phyloP scores from a whole-genome alignment of 35 echinoderm and acorn worm species.

The Amphiura filiformis region DNA sequence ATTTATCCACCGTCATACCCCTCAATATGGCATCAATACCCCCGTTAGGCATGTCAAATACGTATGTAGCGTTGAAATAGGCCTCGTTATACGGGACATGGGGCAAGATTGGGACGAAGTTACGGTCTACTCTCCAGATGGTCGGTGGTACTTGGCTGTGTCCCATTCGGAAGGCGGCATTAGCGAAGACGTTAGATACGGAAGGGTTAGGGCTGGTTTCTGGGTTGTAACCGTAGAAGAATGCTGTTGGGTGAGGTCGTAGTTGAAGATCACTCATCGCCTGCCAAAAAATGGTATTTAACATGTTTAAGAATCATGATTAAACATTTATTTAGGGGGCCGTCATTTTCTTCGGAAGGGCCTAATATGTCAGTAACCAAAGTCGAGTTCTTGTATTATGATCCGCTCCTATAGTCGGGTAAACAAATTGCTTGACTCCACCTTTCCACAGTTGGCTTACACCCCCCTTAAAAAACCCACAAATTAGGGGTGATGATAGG shows the following conservation, averaged over 20 bases:
- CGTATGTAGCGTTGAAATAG: conserved; percentile 86
- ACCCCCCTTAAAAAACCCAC: no score
- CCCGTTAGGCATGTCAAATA: conserved; percentile 54
- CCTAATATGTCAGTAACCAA: no score
- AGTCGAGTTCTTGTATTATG: no score
- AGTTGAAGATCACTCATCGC: neutral
- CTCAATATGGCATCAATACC: conserved; percentile 69
- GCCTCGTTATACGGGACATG: conserved; percentile 31
- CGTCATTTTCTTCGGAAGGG: neutral
- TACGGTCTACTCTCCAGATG: conserved; percentile 18
- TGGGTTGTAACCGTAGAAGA: conserved; percentile 38
- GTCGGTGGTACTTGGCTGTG: conserved; percentile 67
- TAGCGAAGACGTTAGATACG: conserved; percentile 60
- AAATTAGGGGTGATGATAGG: no score
- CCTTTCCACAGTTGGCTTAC: no score
- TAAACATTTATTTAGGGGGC: neutral
- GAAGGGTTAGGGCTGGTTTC: conserved; percentile 58
- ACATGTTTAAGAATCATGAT: neutral
- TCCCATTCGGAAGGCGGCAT: conserved; percentile 72
- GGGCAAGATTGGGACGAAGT: neutral
- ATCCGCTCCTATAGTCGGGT: no score
- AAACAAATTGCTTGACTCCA: no score
- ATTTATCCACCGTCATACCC: conserved; percentile 45
- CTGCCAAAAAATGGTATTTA: neutral
- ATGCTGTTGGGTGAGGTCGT: conserved; percentile 27